These are phyloP conservation scores for Shargacucullia verbasci DNA, from an alignment of 2,888 invertebrate species.

Conservation along the genomic window DNA sequence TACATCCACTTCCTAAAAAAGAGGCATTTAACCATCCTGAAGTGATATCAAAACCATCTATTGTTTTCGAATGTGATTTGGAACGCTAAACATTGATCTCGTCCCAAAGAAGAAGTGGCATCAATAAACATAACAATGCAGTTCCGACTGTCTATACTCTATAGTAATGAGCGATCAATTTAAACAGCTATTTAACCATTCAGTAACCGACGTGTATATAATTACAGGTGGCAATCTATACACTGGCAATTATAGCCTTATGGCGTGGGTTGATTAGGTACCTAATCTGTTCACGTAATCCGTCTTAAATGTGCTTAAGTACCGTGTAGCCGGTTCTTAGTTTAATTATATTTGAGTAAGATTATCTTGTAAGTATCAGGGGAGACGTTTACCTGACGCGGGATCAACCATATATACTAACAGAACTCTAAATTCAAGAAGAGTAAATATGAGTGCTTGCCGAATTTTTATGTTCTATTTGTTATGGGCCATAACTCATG, in stretches of 20 bases:
- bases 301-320: slow-evolving; percentile 29
- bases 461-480: slow-evolving; percentile 39
- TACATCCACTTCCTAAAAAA: too few species aligned
- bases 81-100: background rate
- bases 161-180: slow-evolving; percentile 4
- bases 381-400: slow-evolving; percentile 17
- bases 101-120: slow-evolving; percentile 9
- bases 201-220: slow-evolving; percentile 15
- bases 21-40: too few species aligned
- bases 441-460: slow-evolving; percentile 37
- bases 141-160: background rate
- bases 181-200: slow-evolving; percentile 21
- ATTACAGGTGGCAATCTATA: slow-evolving; percentile 26
- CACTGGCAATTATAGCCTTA: slow-evolving; percentile 50
- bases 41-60: too few species aligned
- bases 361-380: slow-evolving; percentile 10
- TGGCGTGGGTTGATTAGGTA: slow-evolving; percentile 45
- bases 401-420: slow-evolving; percentile 24
- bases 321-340: slow-evolving; percentile 19
- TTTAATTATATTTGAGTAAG: slow-evolving; percentile 42
- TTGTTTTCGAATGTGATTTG: too few species aligned
- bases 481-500: slow-evolving; percentile 45
- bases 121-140: slow-evolving; percentile 7
- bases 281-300: slow-evolving; percentile 49
- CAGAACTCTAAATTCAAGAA: slow-evolving; percentile 25